Evolutionary conservation across 2,797 vertebrate species (phyloP), one percentile per base, ranked within the genome.

Genomic region (Catostomus latipinnis): DNA sequence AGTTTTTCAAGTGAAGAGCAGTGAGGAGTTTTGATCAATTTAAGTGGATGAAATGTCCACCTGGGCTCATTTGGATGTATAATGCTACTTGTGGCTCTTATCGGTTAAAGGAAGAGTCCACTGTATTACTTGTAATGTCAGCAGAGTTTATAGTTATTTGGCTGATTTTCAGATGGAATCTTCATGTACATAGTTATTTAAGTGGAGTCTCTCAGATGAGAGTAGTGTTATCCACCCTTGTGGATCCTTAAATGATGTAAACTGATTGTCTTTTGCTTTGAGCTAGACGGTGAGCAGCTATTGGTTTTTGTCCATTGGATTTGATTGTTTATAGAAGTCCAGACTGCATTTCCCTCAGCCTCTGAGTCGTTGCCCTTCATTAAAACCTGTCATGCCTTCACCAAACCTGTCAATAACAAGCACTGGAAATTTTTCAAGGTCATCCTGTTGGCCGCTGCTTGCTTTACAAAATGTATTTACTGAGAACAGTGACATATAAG

Each of bases 41-140:
- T 63, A 13, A 34, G 12, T 57, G 49, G 18, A 46, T 48, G 71
- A 68, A 16, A 22, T 12, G 22, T 43, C 11, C 73, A 67, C 22
- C 14, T 7, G 72, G 48, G 61, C 48, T 84, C 48, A 68, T 76
- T 34, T 69, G 11, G 71, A 58, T 61, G 45, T 14, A 12, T 16
- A 68, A 50, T 61, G 18, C 54, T 75, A 34, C 11, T 9, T 65
- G 45, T 1, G 13, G n/a, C n/a, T 53, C 7, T 34, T 65, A 61
- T 54, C n/a, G 49, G 6, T 57, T 73, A 57, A 54, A 13, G 12
- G 53, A 54, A 54, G 53, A 6, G 13, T 54, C 6, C 1, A 7
- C 13, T 62, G 60, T 62, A 43, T 62, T 13, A 49, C 7, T 43
- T 43, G 5, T 62, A 63, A 54, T 45, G 8, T 43, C 8, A 53